These are phyloP conservation scores for Cryptus armator DNA, from an alignment of 2,888 invertebrate species.

Conservation along the genomic window DNA sequence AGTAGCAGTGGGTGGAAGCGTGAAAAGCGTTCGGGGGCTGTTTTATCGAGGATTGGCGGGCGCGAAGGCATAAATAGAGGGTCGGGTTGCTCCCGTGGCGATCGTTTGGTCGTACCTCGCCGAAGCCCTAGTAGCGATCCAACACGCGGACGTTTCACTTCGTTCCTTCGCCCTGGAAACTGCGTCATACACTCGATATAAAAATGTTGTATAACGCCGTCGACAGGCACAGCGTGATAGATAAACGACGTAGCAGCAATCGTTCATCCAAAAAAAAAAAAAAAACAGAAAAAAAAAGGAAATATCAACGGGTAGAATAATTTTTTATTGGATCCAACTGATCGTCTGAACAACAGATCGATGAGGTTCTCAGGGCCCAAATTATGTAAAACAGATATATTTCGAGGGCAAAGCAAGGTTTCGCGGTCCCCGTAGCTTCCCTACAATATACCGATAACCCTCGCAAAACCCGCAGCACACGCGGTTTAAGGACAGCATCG, in stretches of 20 bases:
- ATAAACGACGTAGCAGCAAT: conserved; percentile 20
- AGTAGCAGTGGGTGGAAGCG: conserved; percentile 43
- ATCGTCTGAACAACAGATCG: neutral
- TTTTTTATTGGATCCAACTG: neutral
- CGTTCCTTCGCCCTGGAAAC: conserved; percentile 43
- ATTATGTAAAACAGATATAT: conserved; percentile 45
- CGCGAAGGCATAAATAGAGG: conserved; percentile 74
- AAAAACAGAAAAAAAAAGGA: neutral
- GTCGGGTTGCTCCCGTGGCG: conserved; percentile 79
- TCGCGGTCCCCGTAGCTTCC: conserved; percentile 42
- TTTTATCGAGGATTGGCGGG: conserved; percentile 71
- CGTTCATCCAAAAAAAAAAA: conserved; percentile 15
- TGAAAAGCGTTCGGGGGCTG: conserved; percentile 60
- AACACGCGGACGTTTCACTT: conserved; percentile 63
- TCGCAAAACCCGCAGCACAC: conserved; percentile 27
- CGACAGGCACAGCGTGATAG: conserved; percentile 28
- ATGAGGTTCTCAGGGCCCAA: neutral
- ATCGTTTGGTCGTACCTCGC: conserved; percentile 77
- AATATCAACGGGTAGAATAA: neutral
- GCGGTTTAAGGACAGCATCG: conserved; percentile 26
- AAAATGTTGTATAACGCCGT: conserved; percentile 53
- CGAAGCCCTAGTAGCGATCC: conserved; percentile 70
- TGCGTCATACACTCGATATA: conserved; percentile 47
- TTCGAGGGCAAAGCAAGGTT: conserved; percentile 31
- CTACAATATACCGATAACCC: conserved; percentile 39